Base-by-base conservation (phyloP, 2,797 vertebrate species). In the Squalus acanthias region DNA sequence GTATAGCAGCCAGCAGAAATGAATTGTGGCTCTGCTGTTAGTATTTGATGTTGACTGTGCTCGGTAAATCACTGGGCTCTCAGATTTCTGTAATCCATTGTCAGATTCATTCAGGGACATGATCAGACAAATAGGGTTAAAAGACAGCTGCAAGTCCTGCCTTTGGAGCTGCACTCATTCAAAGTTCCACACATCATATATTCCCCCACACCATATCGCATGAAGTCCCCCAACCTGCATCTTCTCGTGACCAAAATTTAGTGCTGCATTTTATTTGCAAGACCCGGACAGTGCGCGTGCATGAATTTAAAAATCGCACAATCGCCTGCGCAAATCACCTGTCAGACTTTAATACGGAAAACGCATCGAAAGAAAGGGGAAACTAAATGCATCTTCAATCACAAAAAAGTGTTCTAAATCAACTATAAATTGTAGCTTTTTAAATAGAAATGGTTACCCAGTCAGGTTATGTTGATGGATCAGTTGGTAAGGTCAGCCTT, bases 41-140 rank as follows among this genome's bases (percentile, higher is more conserved):
- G n/a, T 53, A 72, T 70, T 95, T 95, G 69, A 72, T 72, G 93
- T 53, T 50, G 69, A 72, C 67, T 74, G 17, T 20, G 1, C 46
- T 95, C 67, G 74, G 46, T 95, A 95, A 69, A 95, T 93, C 60
- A 67, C 5, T 67, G 5, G 39, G 63, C 65, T 95, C 94, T 95
- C 94, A 53, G 12, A 29, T 57, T 70, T 95, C 69, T 57, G 94
- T 50, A 53, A 29, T 72, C 94, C 26, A 70, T 95, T 72, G 93
- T 95, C 93, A 95, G 93, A 72, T 95, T 24, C 46, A 50, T 95
- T 95, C 94, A 95, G 46, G 94, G 94, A 39, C 69, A 50, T 74
- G 94, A 95, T 74, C 94, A 72, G 93, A 74, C 93, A 95, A 95
- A 95, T 1, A 7, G 69, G 94, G 94, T 53, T 29, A 70, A 70